Percentiles rank a stretch among this genome's conserved stretches.
These are phyloP conservation scores for Regulus satrapa DNA, from an alignment of 2,113 vertebrate genomes.

Conservation along the genomic window DNA sequence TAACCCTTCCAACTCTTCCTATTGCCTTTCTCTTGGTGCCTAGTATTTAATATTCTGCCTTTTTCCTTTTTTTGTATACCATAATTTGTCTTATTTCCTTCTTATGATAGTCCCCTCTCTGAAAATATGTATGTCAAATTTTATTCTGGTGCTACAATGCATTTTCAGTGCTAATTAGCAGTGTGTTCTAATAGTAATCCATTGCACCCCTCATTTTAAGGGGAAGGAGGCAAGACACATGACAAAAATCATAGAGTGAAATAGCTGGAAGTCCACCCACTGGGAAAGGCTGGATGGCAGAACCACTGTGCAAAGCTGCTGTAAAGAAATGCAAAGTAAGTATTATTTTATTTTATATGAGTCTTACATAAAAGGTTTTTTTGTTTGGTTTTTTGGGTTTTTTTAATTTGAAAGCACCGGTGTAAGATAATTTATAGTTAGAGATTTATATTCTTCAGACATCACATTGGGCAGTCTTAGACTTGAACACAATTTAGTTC, in stretches of 20 bases:
- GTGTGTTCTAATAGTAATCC: constrained; percentile 19
- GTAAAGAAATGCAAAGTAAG: constrained; percentile 73
- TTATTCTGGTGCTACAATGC: neutral
- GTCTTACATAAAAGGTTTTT: neutral
- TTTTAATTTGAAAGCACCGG: neutral
- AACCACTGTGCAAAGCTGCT: constrained; percentile 64
- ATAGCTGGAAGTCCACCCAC: constrained; percentile 56
- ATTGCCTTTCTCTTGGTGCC: neutral
- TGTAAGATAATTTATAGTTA: constrained; percentile 9
- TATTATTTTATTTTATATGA: constrained; percentile 14
- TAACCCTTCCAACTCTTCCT: neutral
- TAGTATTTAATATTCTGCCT: neutral
- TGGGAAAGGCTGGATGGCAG: constrained; percentile 69
- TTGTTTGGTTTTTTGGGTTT: too few species aligned
- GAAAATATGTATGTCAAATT: neutral
- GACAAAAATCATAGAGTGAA: constrained; percentile 63
- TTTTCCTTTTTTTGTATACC: neutral
- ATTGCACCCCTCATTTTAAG: constrained; percentile 56
- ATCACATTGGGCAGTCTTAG: neutral
- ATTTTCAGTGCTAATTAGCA: constrained; percentile 9
- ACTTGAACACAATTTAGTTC: neutral
- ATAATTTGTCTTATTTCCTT: neutral
- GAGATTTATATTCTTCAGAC: neutral
- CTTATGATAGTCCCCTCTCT: neutral
- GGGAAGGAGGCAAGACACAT: constrained; percentile 62